Evolutionary conservation across 2,113 vertebrate genomes (phyloP), one percentile per base, ranked within the genome.

Genomic region (Gadus chalcogrammus): DNA sequence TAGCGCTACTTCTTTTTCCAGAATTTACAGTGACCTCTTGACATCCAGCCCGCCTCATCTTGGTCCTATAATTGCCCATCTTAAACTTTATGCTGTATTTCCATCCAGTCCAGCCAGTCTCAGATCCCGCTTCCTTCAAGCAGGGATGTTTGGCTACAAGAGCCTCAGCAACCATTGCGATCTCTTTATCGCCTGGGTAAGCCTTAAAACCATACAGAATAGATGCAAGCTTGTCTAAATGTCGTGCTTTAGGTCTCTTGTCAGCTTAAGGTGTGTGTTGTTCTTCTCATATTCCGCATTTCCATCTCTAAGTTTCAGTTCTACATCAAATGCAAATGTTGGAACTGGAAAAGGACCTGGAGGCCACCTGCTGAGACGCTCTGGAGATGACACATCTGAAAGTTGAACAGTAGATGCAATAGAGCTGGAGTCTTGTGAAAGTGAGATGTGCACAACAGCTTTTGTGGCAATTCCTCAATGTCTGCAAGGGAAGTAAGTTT

Each of bases 231-330:
- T 75, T 79, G 15, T 83, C n/a, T n/a, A n/a, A 64, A 86, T 86
- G 16, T 78, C 18, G 13, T 79, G 71, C 42, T 79, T 83, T 70
- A 16, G 73, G 65, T 79, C 81, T 27, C 75, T 80, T 52, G 73
- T 17, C 61, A 83, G 56, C 67, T 83, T 61, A 1, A 83, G 69
- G 1, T 12, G 55, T 65, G 6, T 73, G 4, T 24, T 24, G 9
- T 22, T 76, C 35, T 77, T 81, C 13, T 82, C 74, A 79, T 42
- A 79, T 35, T 79, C 72, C 1, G 31, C 22, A 77, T 82, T 81
- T 27, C 79, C 79, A n/a, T 83, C 60, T 85, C 64, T 48, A 70
- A 80, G 74, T 6, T 8, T 78, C 18, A 81, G 72, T n/a, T 86
- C 76, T 52, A 86, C 38, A 7, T 81, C 67, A 68, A 70, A 81